These are phyloP conservation scores for Agriotes lineatus DNA, from an alignment of 2,888 invertebrate species.

Conservation along the genomic window DNA sequence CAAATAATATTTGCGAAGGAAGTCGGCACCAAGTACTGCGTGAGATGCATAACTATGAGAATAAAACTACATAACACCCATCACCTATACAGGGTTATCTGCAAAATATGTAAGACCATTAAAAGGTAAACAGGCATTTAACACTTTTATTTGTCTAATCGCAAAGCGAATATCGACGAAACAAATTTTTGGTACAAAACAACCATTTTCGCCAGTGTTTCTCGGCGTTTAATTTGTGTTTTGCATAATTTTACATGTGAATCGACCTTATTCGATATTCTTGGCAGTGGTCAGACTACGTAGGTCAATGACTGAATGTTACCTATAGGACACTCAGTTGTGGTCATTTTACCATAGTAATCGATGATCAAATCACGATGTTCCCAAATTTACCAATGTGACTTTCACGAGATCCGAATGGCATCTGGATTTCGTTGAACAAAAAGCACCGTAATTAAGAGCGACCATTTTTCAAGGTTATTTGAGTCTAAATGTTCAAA, in stretches of 20 bases:
- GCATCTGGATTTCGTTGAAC: too few relatives aligned
- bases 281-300: conserved; percentile 31
- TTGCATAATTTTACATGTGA: conserved; percentile 1
- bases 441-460: too few relatives aligned
- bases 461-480: too few relatives aligned
- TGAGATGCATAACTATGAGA: conserved; percentile 4
- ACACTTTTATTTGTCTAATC: neutral
- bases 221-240: neutral
- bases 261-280: conserved; percentile 21
- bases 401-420: too few relatives aligned
- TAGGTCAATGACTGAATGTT: conserved; percentile 40
- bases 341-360: conserved; percentile 38
- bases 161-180: too few relatives aligned
- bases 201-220: too few relatives aligned
- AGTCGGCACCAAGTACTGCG: conserved; percentile 14
- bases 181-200: too few relatives aligned
- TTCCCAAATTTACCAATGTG: conserved; percentile 15
- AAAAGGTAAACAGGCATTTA: neutral
- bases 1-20: conserved; percentile 25
- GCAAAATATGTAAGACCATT: neutral
- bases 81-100: neutral
- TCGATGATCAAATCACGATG: conserved; percentile 24
- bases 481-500: too few relatives aligned
- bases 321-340: conserved; percentile 36
- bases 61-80: neutral